Base-by-base conservation (phyloP, 53 echinoderm and acorn worm species). In the Pentamera pediparva region DNA sequence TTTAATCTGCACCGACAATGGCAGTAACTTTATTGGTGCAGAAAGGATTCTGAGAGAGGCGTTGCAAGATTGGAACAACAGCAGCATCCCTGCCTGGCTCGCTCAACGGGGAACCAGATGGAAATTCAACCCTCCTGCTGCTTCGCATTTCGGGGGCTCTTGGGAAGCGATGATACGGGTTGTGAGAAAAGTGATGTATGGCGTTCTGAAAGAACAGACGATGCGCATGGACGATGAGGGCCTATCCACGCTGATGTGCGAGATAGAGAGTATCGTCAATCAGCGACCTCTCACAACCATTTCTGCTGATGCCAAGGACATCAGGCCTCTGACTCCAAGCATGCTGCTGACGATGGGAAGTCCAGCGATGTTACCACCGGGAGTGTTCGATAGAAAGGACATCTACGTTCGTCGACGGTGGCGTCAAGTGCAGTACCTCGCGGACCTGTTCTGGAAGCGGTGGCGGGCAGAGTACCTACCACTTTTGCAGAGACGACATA, bases 401-500 rank as follows among this genome's bases (percentile, higher is more conserved):
- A 9, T 38, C 0, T 75, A 75, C 49, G 47, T 41, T 24, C 48
- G 74, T 22, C 59, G 83, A 6, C 60, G 85, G 20, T 87, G 86
- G 80, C 13, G 37, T 32, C 79, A 75, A 75, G 43, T 79, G 0
- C 85, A 85, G 20, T 85, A 79, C 41, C 28, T 79, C 10, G 84
- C 72, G 1, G 37, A 78, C 36, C 38, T 70, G 32, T 79, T 84
- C 31, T 84, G 84, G 79, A 24, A 21, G 31, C 43, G 79, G 21
- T 84, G 84, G 84, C 27, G 38, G 6, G 34, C 59, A 24, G 78
- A 79, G 31, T 84, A 84, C 59, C 54, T 84, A 21, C 84, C 73
- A 28, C 17, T 76, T 3, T 26, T 77, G 36, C 83, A 83, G 41
- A 11, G 43, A 8, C 28, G 74, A 5, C 78, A 78, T 29, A 87